phyloP scores from a whole-genome alignment of 2,113 vertebrate genomes.

The Regulus satrapa region DNA sequence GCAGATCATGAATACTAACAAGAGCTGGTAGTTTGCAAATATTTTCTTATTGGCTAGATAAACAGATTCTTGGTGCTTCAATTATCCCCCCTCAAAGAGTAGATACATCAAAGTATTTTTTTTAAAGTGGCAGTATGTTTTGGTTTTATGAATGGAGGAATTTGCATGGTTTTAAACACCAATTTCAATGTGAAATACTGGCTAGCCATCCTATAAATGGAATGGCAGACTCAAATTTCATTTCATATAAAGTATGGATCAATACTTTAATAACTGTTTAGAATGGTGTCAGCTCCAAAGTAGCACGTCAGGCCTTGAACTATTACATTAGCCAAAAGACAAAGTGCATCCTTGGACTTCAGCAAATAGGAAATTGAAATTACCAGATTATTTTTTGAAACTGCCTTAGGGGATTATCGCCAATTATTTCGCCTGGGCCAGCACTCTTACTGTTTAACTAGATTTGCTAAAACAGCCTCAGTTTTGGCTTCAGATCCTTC shows the following conservation, averaged over 20 bases:
- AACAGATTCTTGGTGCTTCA: not conserved
- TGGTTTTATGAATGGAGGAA: not conserved
- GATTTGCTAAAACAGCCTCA: not conserved
- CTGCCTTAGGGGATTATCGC: not conserved
- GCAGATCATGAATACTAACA: not conserved
- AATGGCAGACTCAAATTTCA: not conserved
- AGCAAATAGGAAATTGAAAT: not conserved
- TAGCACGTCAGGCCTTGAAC: not conserved
- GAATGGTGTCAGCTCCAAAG: not conserved
- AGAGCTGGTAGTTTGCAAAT: not conserved
- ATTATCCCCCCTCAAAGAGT: not conserved
- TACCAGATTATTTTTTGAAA: not conserved
- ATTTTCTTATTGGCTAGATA: not conserved
- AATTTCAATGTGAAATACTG: not conserved
- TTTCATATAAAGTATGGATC: not conserved
- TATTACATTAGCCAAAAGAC: not conserved
- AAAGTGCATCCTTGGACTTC: conserved; percentile 7
- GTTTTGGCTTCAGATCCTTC: not conserved
- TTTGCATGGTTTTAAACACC: not conserved
- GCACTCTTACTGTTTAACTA: not conserved
- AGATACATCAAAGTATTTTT: not conserved
- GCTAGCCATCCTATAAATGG: not conserved
- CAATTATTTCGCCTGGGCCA: not conserved
- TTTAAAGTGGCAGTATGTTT: not conserved
- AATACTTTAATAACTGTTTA: not conserved